phyloP scores from a whole-genome alignment of 2,797 vertebrate genomes.

The Macroramphosus scolopax region DNA sequence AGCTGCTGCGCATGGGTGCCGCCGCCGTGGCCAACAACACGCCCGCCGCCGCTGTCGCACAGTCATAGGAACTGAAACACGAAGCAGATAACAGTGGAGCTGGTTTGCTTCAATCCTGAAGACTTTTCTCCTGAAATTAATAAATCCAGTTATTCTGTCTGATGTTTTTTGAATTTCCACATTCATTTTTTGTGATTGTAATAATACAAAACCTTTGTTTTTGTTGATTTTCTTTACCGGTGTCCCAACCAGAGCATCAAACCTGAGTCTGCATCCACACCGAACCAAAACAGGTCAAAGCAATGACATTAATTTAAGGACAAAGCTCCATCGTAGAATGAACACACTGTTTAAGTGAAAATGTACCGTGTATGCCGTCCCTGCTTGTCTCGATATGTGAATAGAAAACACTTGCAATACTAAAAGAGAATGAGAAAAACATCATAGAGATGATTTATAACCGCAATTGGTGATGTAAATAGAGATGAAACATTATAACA shows the following conservation, averaged over 20 bases:
- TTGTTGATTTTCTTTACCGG: constrained; percentile 1
- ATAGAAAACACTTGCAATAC: constrained; percentile 17
- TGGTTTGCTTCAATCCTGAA: too few species aligned
- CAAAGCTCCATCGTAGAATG: too few species aligned
- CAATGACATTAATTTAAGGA: constrained; percentile 14
- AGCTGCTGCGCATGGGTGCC: constrained; percentile 89
- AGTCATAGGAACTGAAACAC: constrained; percentile 56
- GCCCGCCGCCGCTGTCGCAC: constrained; percentile 38
- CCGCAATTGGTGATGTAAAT: constrained; percentile 34
- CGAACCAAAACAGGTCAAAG: constrained; percentile 14
- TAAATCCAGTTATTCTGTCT: constrained; percentile 12
- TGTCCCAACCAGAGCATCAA: constrained; percentile 17
- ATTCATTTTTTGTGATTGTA: too few species aligned
- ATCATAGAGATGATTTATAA: constrained; percentile 35
- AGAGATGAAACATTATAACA: constrained; percentile 12
- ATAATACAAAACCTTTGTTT: constrained; percentile 7
- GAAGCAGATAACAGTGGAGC: too few species aligned
- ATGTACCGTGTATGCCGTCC: too few species aligned
- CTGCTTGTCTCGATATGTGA: constrained; percentile 29
- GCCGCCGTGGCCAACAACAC: constrained; percentile 57
- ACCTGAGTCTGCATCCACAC: too few species aligned
- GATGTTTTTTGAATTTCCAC: too few species aligned
- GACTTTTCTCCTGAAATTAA: constrained; percentile 5
- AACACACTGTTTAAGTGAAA: too few species aligned
- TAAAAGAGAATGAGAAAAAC: constrained; percentile 9